Base-by-base conservation (phyloP, 2,888 invertebrate genomes). In the Limnephilus auricula region DNA sequence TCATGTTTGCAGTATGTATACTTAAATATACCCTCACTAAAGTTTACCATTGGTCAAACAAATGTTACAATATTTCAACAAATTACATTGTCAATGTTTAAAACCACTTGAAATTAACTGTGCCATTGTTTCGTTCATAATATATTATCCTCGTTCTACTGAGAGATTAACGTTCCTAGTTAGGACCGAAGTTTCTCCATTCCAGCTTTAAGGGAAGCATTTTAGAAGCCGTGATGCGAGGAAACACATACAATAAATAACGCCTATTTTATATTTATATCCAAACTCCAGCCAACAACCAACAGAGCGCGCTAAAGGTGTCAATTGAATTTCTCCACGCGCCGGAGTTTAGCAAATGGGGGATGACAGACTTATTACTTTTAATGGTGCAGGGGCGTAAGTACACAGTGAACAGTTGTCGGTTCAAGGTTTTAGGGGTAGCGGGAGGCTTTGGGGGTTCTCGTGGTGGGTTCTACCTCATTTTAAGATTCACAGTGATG, bases 301-400 rank as follows among this genome's bases (percentile, higher is more conserved):
- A 82, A 18, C 34, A 82, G 32, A 15, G 25, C 18, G 25, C 82
- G 25, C 34, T 2, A 34, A 37, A 34, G 34, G 82, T 82, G 82
- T 82, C 32, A 34, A 34, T 82, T 15, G 82, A 82, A 34, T 82
- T 82, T 82, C 34, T 25, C 34, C 32, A 82, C 82, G 34, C 34
- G 82, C 32, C 9, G 34, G 32, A 32, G 82, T 2, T 34, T 4
- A 32, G 25, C 82, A 34, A 34, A 82, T 37, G 25, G 82, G 82
- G 32, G 32, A 82, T 82, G 82, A 82, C 82, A 34, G 34, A 82
- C 65, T 65, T 65, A 65, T 65, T 65, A 65, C 65, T 65, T 65
- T 65, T 65, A 65, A 65, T 65, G 65, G n/a, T 65, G 65, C 9
- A 65, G 65, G 65, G 65, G 65, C 65, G 65, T 65, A 9, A 65